These are phyloP conservation scores for Malurus elegans DNA, from an alignment of 2,113 vertebrate genomes.

Conservation along the genomic window DNA sequence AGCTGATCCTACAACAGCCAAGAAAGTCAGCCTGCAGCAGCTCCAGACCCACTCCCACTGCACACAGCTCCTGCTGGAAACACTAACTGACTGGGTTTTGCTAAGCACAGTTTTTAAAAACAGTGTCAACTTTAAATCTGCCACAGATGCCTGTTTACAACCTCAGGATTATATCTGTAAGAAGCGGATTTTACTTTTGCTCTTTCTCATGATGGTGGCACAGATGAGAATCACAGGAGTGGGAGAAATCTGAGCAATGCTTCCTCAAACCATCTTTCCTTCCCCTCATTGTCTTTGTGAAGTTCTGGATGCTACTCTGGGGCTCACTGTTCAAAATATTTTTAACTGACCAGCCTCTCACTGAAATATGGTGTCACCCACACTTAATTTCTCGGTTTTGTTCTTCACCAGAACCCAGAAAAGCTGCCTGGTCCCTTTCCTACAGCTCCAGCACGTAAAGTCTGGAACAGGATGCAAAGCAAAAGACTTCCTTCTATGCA, in stretches of 20 bases:
- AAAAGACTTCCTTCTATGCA: not conserved
- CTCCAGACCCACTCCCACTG: not conserved
- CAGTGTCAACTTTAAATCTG: not conserved
- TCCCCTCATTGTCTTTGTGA: not conserved
- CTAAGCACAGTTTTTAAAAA: not conserved
- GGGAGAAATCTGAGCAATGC: not conserved
- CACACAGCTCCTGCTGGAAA: not conserved
- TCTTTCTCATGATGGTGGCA: not conserved
- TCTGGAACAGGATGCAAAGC: not conserved
- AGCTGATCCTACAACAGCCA: not conserved
- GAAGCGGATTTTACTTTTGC: not conserved
- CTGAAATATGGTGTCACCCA: not conserved
- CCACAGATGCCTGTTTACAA: not conserved
- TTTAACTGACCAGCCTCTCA: not conserved
- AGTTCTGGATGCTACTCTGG: not conserved
- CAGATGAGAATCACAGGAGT: not conserved
- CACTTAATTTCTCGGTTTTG: not conserved
- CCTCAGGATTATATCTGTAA: not conserved
- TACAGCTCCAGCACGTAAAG: not conserved
- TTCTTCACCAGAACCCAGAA: not conserved
- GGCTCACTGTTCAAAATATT: not conserved
- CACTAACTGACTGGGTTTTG: not conserved
- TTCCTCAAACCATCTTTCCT: not conserved
- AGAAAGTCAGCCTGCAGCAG: not conserved
- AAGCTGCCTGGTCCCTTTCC: not conserved